phyloP scores from a whole-genome alignment of 2,888 invertebrate species.

The Smittia sp. region DNA sequence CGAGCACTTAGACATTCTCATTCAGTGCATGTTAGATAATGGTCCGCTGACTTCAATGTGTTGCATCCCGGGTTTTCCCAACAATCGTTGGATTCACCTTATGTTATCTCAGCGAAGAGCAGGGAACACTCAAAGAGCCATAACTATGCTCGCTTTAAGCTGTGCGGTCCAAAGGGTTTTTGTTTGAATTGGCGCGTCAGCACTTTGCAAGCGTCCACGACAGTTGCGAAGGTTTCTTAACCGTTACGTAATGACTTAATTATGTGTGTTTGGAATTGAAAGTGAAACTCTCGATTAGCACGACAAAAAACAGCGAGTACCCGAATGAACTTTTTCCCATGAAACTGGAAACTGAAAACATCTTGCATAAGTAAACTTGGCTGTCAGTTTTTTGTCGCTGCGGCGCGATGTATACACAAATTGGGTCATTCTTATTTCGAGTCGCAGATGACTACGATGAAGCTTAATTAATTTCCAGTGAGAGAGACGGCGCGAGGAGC shows the following conservation, averaged over 20 bases:
- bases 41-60: neutral
- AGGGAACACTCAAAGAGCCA: no score
- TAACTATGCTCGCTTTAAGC: no score
- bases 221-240: neutral
- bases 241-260: neutral
- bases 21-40: neutral
- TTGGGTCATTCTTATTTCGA: constrained; percentile 14
- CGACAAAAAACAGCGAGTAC: neutral
- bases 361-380: constrained; percentile 17
- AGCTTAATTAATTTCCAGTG: constrained; percentile 15
- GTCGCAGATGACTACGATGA: neutral
- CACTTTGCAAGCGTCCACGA: no score
- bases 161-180: no score
- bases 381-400: neutral
- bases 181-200: no score
- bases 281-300: constrained; percentile 14
- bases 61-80: neutral
- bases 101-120: no score
- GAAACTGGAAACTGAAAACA: constrained; percentile 19
- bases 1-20: no score
- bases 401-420: constrained; percentile 7
- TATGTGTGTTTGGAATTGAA: neutral
- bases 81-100: no score
- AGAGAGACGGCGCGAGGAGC: neutral
- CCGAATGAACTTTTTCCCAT: neutral